Base-by-base conservation (phyloP, 2,888 invertebrate species). In the Tiphia femorata region DNA sequence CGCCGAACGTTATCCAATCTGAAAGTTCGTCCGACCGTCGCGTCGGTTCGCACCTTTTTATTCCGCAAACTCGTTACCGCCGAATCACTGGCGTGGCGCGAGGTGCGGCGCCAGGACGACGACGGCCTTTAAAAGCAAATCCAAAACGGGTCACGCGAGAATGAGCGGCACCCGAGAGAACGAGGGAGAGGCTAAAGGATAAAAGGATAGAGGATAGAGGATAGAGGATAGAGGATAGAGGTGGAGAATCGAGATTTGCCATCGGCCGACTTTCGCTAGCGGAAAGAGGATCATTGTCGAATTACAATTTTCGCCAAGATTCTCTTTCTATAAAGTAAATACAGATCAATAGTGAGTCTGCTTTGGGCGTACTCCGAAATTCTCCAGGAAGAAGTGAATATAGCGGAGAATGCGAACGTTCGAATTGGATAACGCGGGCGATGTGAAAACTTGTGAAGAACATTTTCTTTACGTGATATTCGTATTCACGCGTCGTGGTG, bases 51-150 rank as follows among this genome's bases (percentile, higher is more conserved):
- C 23, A 27, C 43, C 38, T 58, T 59, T 54, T 58, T 56, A 54
- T 64, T 61, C 57, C 43, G 41, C 55, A 49, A 67, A 62, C 67
- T 67, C 61, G 67, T 67, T 67, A 62, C 49, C 61, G 48, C 19
- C 42, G 38, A 64, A 61, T 67, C 57, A 57, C 49, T 41, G 30
- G 40, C 40, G 49, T 41, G 54, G 56, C 62, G 41, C 49, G 43
- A 42, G 55, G 54, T 30, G 37, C 41, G 20, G 33, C 43, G 50
- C 51, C 50, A 14, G 19, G 60, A 60, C 58, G 58, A 62, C 58
- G 58, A 55, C 58, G 46, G 50, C 58, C 57, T 71, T 65, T 72
- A 71, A 65, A 60, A 58, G 61, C 63, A 57, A 55, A 57, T 35
- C 52, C 49, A 29, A 33, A 38, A 25, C 33, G 37, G 19, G 16